phyloP scores from a whole-genome alignment of 1,140 invertebrate genomes.

The Calephelis nemesis region DNA sequence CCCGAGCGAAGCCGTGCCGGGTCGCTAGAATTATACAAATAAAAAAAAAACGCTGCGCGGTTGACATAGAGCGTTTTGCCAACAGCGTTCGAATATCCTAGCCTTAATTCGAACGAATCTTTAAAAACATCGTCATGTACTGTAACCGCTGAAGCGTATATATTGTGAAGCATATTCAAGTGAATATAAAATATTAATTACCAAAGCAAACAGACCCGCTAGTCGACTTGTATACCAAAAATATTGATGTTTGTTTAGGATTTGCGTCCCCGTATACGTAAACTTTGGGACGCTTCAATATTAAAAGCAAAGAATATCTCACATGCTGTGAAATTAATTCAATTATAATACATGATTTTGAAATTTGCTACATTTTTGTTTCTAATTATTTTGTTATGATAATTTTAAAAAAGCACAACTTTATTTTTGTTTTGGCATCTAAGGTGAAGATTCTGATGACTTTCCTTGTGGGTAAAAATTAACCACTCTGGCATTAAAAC shows the following conservation, averaged over 20 bases:
- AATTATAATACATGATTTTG: neutral
- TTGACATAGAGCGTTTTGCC: too few species aligned
- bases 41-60: too few species aligned
- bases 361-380: neutral
- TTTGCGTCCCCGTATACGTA: conserved; percentile 9
- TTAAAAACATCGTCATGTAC: neutral
- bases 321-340: neutral
- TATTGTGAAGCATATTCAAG: conserved; percentile 2
- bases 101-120: neutral
- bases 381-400: neutral
- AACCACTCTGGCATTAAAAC: too few species aligned
- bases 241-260: conserved; percentile 19
- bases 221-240: conserved; percentile 15
- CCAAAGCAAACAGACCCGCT: conserved; percentile 3
- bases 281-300: conserved; percentile 13
- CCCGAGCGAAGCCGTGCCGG: too few species aligned
- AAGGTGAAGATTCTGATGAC: too few species aligned
- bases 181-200: conserved; percentile 19
- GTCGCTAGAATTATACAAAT: too few species aligned
- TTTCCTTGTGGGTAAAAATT: too few species aligned
- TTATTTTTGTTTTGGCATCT: too few species aligned
- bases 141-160: neutral
- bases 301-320: conserved; percentile 10
- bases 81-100: too few species aligned
- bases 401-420: neutral